Conservation (phyloP, 2,797 vertebrate genomes). For the Melanotaenia maccullochi region DNA sequence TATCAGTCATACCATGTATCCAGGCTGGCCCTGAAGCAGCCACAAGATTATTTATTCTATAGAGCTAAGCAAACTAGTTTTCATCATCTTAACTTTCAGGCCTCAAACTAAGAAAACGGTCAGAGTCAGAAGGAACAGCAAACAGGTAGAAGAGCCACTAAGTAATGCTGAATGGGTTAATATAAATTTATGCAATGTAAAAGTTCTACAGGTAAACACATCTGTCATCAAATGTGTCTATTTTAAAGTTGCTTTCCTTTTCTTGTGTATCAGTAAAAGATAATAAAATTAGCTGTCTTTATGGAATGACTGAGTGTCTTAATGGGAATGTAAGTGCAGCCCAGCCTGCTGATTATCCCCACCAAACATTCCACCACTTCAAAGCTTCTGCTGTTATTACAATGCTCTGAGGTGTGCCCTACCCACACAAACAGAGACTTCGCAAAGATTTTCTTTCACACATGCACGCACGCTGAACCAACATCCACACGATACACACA, state of each 20-base stretch:
- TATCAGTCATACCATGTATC: not conserved
- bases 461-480: conserved; percentile 15
- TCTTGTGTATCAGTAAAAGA: conserved; percentile 17
- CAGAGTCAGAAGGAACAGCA: not conserved
- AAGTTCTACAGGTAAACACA: not conserved
- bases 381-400: conserved; percentile 83
- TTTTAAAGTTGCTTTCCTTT: conserved; percentile 9
- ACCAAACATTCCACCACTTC: conserved; percentile 83
- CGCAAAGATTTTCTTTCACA: conserved; percentile 41
- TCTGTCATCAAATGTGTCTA: not conserved
- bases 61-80: too few species aligned
- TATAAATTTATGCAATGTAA: not conserved
- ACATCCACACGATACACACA: conserved; percentile 28
- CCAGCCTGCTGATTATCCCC: conserved; percentile 74
- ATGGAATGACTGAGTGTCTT: conserved; percentile 65
- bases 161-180: not conserved
- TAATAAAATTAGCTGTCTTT: conserved; percentile 29
- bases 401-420: conserved; percentile 82
- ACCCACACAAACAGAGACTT: conserved; percentile 75
- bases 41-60: not conserved
- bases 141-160: not conserved
- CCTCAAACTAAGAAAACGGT: not conserved
- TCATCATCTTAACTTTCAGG: too few species aligned
- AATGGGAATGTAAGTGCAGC: conserved; percentile 75
- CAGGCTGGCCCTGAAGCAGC: not conserved